Evolutionary conservation across 2,797 vertebrate species (phyloP).

Genomic region (Pangasius djambal): DNA sequence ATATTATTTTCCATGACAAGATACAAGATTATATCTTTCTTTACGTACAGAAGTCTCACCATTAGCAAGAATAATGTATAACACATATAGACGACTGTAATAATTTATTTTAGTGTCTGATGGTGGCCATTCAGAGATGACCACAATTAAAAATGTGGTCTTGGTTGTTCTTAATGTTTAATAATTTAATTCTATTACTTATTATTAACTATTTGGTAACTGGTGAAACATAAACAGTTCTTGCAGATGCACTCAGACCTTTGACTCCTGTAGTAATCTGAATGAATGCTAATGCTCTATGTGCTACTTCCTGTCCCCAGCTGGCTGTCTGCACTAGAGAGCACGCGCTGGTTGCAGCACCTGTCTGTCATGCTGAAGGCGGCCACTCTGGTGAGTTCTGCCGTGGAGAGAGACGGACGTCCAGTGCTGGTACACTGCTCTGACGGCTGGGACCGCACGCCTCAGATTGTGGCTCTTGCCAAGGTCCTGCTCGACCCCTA

Average conservation of each 20-base stretch:
- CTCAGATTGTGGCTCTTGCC: constrained; percentile 93
- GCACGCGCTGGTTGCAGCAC: constrained; percentile 98
- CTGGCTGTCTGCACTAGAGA: constrained; percentile 97
- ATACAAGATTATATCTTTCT: neutral
- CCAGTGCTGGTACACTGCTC: constrained; percentile 97
- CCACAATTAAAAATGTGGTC: neutral
- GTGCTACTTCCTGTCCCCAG: constrained; percentile 66
- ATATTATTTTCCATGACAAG: neutral
- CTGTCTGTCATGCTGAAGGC: constrained; percentile 97
- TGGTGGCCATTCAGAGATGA: neutral
- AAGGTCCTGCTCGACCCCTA: constrained; percentile 95
- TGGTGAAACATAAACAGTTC: neutral
- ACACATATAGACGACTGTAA: neutral
- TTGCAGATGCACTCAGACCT: neutral
- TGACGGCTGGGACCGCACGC: constrained; percentile 96
- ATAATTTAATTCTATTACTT: neutral
- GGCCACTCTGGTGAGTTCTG: constrained; percentile 89
- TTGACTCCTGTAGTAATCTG: neutral
- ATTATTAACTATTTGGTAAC: neutral
- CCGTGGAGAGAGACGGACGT: constrained; percentile 91
- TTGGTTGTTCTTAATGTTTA: neutral
- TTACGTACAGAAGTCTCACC: neutral
- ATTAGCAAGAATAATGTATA: neutral
- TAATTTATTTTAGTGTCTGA: neutral
- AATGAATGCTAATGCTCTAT: neutral